A percentile compares a stretch with the other conserved stretches of the same genome.
Evolutionary conservation across 2,888 invertebrate species (phyloP).

Genomic region (Napeogenes inachia): DNA sequence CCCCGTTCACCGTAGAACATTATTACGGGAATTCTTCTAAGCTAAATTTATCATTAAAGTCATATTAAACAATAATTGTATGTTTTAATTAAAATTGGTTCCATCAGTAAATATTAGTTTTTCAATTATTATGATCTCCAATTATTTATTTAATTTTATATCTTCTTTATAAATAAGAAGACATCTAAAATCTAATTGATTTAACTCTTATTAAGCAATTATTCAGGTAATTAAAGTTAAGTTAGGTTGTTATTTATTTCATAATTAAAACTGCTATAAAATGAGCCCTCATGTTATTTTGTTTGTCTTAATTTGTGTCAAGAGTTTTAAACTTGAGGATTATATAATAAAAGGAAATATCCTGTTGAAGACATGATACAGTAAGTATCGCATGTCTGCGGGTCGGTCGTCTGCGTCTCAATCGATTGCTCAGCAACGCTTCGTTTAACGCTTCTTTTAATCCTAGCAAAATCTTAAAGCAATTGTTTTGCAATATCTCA

Average conservation of each 20-base stretch:
- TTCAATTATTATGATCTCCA: too few species aligned
- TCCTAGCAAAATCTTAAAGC: not conserved
- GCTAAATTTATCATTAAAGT: too few species aligned
- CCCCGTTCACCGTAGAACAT: not conserved
- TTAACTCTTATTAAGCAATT: too few species aligned
- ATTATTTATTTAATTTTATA: too few species aligned
- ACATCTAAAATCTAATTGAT: too few species aligned
- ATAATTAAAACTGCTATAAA: not conserved
- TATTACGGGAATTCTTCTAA: not conserved
- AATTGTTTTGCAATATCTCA: too few species aligned
- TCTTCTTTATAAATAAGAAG: too few species aligned
- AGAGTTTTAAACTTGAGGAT: slow-evolving; percentile 12
- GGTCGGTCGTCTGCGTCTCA: slow-evolving; percentile 37
- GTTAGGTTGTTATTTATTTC: too few species aligned
- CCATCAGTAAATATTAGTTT: too few species aligned
- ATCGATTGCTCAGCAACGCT: slow-evolving; percentile 61
- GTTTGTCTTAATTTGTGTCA: slow-evolving; percentile 8
- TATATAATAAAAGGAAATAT: slow-evolving; percentile 20
- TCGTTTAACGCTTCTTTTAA: not conserved
- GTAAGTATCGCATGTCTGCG: slow-evolving; percentile 27
- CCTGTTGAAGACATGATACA: slow-evolving; percentile 25
- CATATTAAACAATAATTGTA: too few species aligned
- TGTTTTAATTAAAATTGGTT: too few species aligned
- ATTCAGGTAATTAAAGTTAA: too few species aligned
- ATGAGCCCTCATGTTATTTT: not conserved